Conservation (phyloP, 1,140 invertebrate species). For the Agraylea sexmaculata region DNA sequence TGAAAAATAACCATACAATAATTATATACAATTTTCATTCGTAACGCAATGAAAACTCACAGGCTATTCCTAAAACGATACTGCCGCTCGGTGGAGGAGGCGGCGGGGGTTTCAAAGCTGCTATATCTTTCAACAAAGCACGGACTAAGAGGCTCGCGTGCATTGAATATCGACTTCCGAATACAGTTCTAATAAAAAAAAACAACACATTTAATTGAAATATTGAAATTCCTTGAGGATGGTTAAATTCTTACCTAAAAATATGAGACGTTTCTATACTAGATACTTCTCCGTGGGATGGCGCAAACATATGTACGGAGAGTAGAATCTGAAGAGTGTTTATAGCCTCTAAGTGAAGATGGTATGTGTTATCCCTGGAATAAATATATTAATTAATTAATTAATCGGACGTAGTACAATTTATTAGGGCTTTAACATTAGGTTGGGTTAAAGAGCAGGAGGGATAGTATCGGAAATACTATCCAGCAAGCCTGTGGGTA, state of each 20-base stretch:
- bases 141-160: slow-evolving; percentile 65
- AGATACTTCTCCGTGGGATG: slow-evolving; percentile 33
- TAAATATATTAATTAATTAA: slow-evolving; percentile 22
- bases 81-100: slow-evolving; percentile 60
- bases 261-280: slow-evolving; percentile 42
- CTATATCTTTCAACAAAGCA: slow-evolving; percentile 65
- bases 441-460: too few relatives aligned
- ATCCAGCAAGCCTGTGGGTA: too few relatives aligned
- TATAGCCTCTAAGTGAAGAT: slow-evolving; percentile 76
- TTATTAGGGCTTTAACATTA: too few relatives aligned
- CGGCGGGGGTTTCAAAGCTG: slow-evolving; percentile 62
- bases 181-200: slow-evolving; percentile 49
- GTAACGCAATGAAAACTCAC: slow-evolving; percentile 34
- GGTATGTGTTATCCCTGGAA: slow-evolving; percentile 77
- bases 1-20: slow-evolving; percentile 29
- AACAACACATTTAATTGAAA: too few relatives aligned
- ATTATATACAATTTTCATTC: too few relatives aligned
- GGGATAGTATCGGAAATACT: too few relatives aligned
- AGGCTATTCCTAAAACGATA: slow-evolving; percentile 71
- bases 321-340: slow-evolving; percentile 77
- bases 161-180: slow-evolving; percentile 58
- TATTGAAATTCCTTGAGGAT: too few relatives aligned
- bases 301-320: slow-evolving; percentile 78
- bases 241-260: slow-evolving; percentile 51
- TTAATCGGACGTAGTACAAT: too few relatives aligned